phyloP scores from a whole-genome alignment of 1,140 invertebrate species.

The Adoxophyes honmai region DNA sequence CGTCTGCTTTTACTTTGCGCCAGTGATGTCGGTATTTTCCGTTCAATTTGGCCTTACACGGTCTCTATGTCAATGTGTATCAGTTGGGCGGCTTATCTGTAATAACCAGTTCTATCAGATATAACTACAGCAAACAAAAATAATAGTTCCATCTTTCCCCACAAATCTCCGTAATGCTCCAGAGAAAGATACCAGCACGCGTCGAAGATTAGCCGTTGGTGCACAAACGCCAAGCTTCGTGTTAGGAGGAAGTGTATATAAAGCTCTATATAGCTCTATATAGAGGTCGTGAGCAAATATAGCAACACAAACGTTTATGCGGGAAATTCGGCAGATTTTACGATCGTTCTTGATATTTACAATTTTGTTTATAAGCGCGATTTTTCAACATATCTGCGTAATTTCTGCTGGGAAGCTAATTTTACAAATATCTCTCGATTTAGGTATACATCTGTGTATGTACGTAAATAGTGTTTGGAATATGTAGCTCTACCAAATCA shows the following conservation, averaged over 20 bases:
- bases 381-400: neutral
- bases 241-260: neutral
- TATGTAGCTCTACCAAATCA: no score
- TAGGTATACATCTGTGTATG: no score
- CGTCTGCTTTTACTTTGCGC: no score
- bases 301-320: neutral
- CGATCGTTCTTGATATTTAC: slow-evolving; percentile 4
- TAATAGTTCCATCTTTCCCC: no score
- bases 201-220: neutral
- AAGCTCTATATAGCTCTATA: neutral
- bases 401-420: neutral
- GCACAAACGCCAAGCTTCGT: neutral
- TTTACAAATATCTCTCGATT: no score
- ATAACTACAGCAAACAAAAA: no score
- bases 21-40: no score
- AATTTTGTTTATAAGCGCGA: neutral
- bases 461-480: no score
- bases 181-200: neutral
- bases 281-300: slow-evolving; percentile 3
- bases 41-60: no score
- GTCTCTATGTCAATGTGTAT: no score
- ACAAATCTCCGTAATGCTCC: neutral
- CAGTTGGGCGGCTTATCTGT: no score
- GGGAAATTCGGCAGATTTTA: neutral
- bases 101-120: no score